Conservation (phyloP, 2,797 vertebrate species). For the Bradypus variegatus region DNA sequence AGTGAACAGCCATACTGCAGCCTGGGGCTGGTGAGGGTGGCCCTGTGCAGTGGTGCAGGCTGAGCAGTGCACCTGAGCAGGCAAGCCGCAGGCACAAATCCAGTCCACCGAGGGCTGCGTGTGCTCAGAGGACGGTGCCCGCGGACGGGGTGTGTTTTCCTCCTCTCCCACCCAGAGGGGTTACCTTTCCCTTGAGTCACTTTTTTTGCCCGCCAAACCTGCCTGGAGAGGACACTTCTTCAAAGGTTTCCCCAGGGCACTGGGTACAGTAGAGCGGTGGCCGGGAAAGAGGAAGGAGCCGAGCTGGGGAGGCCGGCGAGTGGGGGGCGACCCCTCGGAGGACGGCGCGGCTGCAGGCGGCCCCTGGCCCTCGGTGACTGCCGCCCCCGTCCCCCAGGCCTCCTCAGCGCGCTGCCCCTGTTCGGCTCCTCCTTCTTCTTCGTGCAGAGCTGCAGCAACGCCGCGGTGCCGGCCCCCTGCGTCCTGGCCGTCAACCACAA, state of each 20-base stretch:
- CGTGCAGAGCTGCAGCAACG: conserved; percentile 91
- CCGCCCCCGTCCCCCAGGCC: conserved; percentile 72
- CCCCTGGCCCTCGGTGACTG: background rate
- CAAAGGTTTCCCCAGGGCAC: background rate
- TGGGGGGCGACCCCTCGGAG: background rate
- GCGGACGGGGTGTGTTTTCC: background rate
- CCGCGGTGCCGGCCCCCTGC: conserved; percentile 84
- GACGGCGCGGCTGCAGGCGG: background rate
- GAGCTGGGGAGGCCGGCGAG: background rate
- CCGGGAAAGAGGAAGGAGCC: background rate
- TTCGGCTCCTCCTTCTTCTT: conserved; percentile 98
- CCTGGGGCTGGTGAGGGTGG: background rate
- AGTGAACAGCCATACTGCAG: background rate
- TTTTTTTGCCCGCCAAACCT: background rate
- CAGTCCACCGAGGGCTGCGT: background rate
- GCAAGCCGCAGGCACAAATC: background rate
- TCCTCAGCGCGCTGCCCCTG: conserved; percentile 92
- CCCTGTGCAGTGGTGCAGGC: background rate
- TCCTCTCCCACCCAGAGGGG: background rate
- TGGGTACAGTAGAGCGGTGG: background rate
- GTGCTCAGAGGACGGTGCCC: background rate
- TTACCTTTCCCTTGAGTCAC: background rate
- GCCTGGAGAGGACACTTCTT: background rate
- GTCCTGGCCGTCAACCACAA: conserved; percentile 94
- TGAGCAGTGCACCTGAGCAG: background rate